Evolutionary conservation across 2,888 invertebrate species (phyloP).

Genomic region (Leucozona laternaria): DNA sequence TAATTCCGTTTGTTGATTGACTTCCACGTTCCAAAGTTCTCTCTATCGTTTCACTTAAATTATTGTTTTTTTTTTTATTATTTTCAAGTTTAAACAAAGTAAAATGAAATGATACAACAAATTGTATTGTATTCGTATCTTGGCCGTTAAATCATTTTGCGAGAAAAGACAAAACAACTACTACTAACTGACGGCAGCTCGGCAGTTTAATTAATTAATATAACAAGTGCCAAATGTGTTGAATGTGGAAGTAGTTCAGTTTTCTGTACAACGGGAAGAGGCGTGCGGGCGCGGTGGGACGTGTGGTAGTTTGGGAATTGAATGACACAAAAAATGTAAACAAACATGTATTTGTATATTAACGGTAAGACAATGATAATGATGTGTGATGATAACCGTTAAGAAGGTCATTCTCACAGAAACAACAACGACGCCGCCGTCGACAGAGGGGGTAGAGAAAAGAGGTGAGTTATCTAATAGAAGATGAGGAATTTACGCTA

Average conservation of each 20-base stretch:
- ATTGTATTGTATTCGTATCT: slow-evolving; percentile 60
- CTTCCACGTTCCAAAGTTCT: slow-evolving; percentile 71
- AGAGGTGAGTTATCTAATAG: slow-evolving; percentile 30
- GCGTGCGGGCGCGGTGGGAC: no score
- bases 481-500: slow-evolving; percentile 25
- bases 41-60: slow-evolving; percentile 3
- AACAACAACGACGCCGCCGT: neutral
- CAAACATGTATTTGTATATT: slow-evolving; percentile 56
- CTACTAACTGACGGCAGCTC: slow-evolving; percentile 18
- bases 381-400: slow-evolving; percentile 59
- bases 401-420: slow-evolving; percentile 56
- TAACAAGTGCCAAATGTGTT: slow-evolving; percentile 61
- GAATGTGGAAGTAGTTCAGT: slow-evolving; percentile 1
- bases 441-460: neutral
- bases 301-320: slow-evolving; percentile 6
- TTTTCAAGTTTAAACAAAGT: slow-evolving; percentile 68
- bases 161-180: slow-evolving; percentile 40
- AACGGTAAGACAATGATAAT: slow-evolving; percentile 69
- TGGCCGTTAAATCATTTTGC: slow-evolving; percentile 69
- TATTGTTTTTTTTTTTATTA: neutral
- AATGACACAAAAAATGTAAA: slow-evolving; percentile 46
- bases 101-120: slow-evolving; percentile 69
- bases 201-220: slow-evolving; percentile 73
- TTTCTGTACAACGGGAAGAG: neutral
- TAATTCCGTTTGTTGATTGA: slow-evolving; percentile 45